These are phyloP conservation scores for Lithobates pipiens DNA, from an alignment of 2,797 vertebrate genomes.

Conservation along the genomic window DNA sequence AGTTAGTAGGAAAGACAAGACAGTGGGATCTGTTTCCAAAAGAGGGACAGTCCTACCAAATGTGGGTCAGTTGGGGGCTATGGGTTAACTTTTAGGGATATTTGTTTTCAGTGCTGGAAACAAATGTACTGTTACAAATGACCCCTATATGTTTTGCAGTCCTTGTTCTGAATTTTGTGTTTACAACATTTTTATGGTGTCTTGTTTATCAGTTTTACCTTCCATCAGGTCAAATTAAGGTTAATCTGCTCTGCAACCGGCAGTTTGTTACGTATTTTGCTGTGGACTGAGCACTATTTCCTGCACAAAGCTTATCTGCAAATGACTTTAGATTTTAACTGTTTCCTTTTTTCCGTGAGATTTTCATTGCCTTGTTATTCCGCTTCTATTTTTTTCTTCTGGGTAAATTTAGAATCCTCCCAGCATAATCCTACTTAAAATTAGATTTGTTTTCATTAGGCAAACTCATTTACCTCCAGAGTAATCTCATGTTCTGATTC, in stretches of 20 bases:
- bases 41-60: too few relatives aligned
- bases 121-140: too few relatives aligned
- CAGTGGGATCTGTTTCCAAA: too few relatives aligned
- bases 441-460: slow-evolving; percentile 45
- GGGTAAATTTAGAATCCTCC: slow-evolving; percentile 54
- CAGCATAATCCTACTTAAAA: slow-evolving; percentile 15
- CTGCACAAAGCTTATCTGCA: slow-evolving; percentile 54
- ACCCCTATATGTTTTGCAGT: slow-evolving; percentile 37
- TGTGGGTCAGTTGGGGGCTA: too few relatives aligned
- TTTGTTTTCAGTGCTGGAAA: too few relatives aligned
- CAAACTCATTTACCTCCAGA: not conserved
- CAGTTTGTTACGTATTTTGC: slow-evolving; percentile 38
- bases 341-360: slow-evolving; percentile 62
- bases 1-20: too few relatives aligned
- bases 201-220: slow-evolving; percentile 52
- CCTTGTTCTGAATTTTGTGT: slow-evolving; percentile 36
- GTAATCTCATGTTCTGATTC: slow-evolving; percentile 35
- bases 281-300: slow-evolving; percentile 36
- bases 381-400: slow-evolving; percentile 10
- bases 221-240: slow-evolving; percentile 43
- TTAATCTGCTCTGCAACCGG: slow-evolving; percentile 7
- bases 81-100: too few relatives aligned
- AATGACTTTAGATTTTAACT: slow-evolving; percentile 53
- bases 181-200: slow-evolving; percentile 51
- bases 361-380: slow-evolving; percentile 40